phyloP scores from a whole-genome alignment of 2,888 invertebrate genomes.

The Rhagophthalmus giganteus region DNA sequence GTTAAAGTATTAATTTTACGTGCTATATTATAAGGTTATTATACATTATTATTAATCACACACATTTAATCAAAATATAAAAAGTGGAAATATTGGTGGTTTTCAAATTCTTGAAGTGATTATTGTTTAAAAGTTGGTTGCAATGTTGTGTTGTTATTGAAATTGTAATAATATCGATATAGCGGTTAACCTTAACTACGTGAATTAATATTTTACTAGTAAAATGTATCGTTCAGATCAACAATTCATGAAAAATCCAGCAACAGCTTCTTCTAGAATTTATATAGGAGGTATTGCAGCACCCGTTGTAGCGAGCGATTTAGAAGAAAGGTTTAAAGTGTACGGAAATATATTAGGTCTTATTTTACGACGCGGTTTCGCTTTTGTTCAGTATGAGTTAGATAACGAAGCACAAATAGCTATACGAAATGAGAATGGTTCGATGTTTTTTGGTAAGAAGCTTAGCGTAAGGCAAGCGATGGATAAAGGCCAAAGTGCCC shows the following conservation, averaged over 20 bases:
- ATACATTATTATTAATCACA: too few species aligned
- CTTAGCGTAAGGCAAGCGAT: conserved; percentile 68
- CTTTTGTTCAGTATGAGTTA: conserved; percentile 82
- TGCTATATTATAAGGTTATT: too few species aligned
- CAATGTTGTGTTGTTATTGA: background rate
- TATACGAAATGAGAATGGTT: conserved; percentile 70
- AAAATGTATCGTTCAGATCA: conserved; percentile 54
- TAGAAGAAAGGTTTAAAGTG: conserved; percentile 75
- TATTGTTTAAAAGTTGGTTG: too few species aligned
- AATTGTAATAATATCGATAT: background rate
- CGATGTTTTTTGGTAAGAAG: conserved; percentile 71
- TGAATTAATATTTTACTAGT: conserved; percentile 7
- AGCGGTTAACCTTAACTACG: too few species aligned
- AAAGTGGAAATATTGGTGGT: too few species aligned
- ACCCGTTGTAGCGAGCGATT: conserved; percentile 60
- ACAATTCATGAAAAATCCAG: conserved; percentile 70
- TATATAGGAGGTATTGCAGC: conserved; percentile 79
- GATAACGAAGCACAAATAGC: conserved; percentile 76
- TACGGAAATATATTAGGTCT: conserved; percentile 75
- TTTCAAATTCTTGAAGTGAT: background rate
- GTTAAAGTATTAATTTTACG: too few species aligned
- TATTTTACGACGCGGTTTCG: conserved; percentile 77
- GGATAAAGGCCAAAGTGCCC: conserved; percentile 43
- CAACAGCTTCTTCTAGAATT: conserved; percentile 73
- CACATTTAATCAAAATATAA: too few species aligned